A percentile compares a stretch with the other conserved stretches of the same genome.
These are phyloP conservation scores for Monarcha castaneiventris DNA, from an alignment of 2,113 vertebrate species.

Conservation along the genomic window DNA sequence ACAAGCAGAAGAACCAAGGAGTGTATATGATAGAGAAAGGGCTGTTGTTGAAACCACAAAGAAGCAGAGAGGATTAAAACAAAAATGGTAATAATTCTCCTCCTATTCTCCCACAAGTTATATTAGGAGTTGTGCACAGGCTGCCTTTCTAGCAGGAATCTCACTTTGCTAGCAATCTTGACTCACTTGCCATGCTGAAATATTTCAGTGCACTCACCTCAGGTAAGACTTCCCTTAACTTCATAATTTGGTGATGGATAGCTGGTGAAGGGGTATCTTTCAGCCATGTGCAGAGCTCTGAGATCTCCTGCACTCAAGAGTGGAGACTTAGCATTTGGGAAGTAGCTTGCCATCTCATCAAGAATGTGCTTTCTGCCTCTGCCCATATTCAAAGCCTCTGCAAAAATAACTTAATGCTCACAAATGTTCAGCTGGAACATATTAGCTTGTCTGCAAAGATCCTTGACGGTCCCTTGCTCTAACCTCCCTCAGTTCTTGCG, in stretches of 20 bases:
- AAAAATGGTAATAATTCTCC: not conserved
- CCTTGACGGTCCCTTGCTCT: conserved; percentile 26
- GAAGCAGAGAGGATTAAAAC: not conserved
- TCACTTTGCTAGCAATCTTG: not conserved
- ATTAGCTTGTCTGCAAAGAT: conserved; percentile 38
- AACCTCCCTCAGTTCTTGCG: conserved; percentile 1
- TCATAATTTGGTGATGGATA: not conserved
- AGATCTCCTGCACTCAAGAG: not conserved
- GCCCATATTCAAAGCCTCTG: not conserved
- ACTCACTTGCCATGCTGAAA: not conserved
- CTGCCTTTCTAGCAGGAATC: not conserved
- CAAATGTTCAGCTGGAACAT: conserved; percentile 25
- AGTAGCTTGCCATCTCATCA: not conserved
- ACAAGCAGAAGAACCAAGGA: not conserved
- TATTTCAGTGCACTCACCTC: not conserved
- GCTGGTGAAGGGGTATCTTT: not conserved
- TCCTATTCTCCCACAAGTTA: not conserved
- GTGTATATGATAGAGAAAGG: not conserved
- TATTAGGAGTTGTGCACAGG: not conserved
- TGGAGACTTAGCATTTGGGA: not conserved
- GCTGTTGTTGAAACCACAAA: not conserved
- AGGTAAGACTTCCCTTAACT: not conserved
- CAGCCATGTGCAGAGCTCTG: not conserved
- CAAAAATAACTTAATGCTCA: conserved; percentile 13
- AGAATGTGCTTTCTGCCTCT: not conserved